Evolutionary conservation across 1,140 invertebrate genomes (phyloP).

Genomic region (Mycetomoellerius zeteki): DNA sequence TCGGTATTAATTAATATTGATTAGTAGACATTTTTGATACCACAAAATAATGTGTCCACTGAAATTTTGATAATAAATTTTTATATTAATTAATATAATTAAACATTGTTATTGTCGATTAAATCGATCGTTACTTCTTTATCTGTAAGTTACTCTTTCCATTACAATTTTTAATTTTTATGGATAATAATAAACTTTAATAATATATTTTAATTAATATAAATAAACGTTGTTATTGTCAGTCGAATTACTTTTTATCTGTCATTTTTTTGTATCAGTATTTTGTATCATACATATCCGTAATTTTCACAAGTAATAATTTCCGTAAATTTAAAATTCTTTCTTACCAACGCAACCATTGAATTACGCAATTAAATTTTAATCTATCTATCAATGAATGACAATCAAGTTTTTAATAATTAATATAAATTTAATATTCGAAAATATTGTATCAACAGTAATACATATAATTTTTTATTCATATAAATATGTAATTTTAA

Average conservation of each 20-base stretch:
- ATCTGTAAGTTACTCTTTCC: not conserved
- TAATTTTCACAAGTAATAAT: not conserved
- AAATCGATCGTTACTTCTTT: conserved; percentile 5
- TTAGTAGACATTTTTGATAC: not conserved
- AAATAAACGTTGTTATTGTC: conserved; percentile 36
- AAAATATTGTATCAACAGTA: conserved; percentile 30
- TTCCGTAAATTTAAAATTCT: not conserved
- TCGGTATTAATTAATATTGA: conserved; percentile 27
- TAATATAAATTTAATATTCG: conserved; percentile 25
- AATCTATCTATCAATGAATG: conserved; percentile 3
- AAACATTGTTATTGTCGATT: conserved; percentile 38
- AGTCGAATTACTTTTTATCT: conserved; percentile 19
- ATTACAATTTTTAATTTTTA: conserved; percentile 16
- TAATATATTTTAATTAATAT: conserved; percentile 15
- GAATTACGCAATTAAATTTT: conserved; percentile 34
- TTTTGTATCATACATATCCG: not conserved
- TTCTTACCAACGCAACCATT: conserved; percentile 1
- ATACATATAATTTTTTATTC: conserved; percentile 14
- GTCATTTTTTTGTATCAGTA: not conserved
- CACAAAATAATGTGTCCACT: conserved; percentile 8
- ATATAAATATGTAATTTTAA: conserved; percentile 70
- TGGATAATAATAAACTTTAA: not conserved
- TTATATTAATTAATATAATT: conserved; percentile 41
- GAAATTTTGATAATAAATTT: conserved; percentile 13
- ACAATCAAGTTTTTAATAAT: conserved; percentile 25